A percentile compares a stretch with the other conserved stretches of the same genome.
phyloP scores from a whole-genome alignment of 2,888 invertebrate genomes.

The Pegoplata infirma region DNA sequence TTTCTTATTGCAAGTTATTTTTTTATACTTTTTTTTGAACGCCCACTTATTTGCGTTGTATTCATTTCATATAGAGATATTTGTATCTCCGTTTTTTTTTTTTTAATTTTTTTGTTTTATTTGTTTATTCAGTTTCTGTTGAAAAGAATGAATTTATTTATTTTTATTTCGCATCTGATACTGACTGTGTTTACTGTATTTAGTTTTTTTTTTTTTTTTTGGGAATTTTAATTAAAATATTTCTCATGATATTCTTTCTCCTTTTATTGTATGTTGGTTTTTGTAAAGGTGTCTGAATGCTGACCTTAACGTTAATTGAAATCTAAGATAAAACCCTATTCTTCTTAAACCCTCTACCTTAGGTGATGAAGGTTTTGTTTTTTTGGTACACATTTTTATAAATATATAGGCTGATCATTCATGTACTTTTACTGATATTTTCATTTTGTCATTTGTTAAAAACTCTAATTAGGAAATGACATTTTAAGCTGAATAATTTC shows the following conservation, averaged over 20 bases:
- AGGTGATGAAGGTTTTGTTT: no score
- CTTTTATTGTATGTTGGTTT: constrained; percentile 26
- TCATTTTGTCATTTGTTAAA: no score
- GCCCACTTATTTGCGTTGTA: constrained; percentile 61
- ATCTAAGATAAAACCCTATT: constrained; percentile 58
- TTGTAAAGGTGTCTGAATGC: constrained; percentile 54
- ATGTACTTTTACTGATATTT: no score
- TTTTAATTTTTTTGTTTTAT: constrained; percentile 41
- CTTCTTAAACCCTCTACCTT: constrained; percentile 33
- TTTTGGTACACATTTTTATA: no score
- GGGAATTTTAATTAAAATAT: constrained; percentile 68
- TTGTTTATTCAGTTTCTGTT: constrained; percentile 51
- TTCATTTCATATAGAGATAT: constrained; percentile 25
- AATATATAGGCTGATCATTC: no score
- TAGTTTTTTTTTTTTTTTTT: no score
- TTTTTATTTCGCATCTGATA: constrained; percentile 52
- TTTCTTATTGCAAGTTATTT: constrained; percentile 29
- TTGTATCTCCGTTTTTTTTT: constrained; percentile 8
- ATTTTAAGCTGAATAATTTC: no score
- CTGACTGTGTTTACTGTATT: constrained; percentile 53
- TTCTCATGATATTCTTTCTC: constrained; percentile 63
- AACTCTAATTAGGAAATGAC: no score
- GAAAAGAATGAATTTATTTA: constrained; percentile 34
- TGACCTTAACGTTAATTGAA: constrained; percentile 62
- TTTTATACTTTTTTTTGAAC: no score